phyloP scores from a whole-genome alignment of 1,140 invertebrate species.

The Saccostrea echinata region DNA sequence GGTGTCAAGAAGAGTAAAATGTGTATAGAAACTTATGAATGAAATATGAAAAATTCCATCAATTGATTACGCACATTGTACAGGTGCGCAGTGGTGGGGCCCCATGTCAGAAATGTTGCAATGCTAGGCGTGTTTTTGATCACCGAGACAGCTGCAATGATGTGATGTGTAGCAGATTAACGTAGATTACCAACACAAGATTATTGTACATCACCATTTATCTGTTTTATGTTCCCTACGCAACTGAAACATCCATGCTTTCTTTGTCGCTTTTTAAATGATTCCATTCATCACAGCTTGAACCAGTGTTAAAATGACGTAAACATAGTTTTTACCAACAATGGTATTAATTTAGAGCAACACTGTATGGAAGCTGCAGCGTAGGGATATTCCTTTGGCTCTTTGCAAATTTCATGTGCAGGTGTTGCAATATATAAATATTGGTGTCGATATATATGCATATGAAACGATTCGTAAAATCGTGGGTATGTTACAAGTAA shows the following conservation, averaged over 20 bases:
- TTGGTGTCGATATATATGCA: too few relatives aligned
- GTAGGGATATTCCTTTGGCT: not conserved
- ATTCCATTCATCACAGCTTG: conserved; percentile 34
- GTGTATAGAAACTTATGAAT: not conserved
- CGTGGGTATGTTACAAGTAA: not conserved
- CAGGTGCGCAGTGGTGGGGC: not conserved
- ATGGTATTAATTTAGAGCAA: conserved; percentile 12
- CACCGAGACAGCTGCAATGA: conserved; percentile 22
- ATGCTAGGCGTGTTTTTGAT: conserved; percentile 38
- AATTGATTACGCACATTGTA: conserved; percentile 11
- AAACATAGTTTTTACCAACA: conserved; percentile 21
- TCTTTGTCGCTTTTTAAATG: conserved; percentile 26
- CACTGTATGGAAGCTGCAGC: not conserved
- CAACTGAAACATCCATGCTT: conserved; percentile 25
- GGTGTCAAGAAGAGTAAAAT: not conserved
- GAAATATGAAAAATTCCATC: conserved; percentile 29
- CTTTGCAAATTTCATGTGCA: not conserved
- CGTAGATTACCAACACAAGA: conserved; percentile 29
- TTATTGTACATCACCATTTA: conserved; percentile 35
- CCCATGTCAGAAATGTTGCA: conserved; percentile 28
- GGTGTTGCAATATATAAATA: not conserved
- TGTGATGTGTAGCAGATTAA: conserved; percentile 36
- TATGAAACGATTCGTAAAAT: too few relatives aligned
- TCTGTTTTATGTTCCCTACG: conserved; percentile 30
- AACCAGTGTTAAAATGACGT: not conserved